Conservation (phyloP, 2,113 vertebrate genomes). For the chimpanzee (Pan troglodytes) region NHGRI_mPanTro3-v2.1_pri NC_072411.2:45273501-45274000, state of each 20-base stretch:
- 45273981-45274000: conserved; percentile 74
- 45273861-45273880: neutral
- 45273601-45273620: neutral
- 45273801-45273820: neutral
- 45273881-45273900: neutral
- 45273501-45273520: neutral
- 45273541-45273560: neutral
- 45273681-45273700: neutral
- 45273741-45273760: neutral
- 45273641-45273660: neutral
- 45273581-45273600: neutral
- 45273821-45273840: neutral
- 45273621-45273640: neutral
- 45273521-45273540: neutral
- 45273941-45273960: neutral
- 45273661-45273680: neutral
- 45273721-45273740: neutral
- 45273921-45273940: neutral
- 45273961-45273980: neutral
- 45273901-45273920: neutral
- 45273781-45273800: neutral
- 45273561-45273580: neutral
- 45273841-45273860: neutral
- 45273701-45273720: neutral
- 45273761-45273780: neutral